Evolutionary conservation across 2,797 vertebrate genomes (phyloP).

Genomic region (Mico argentatus): DNA sequence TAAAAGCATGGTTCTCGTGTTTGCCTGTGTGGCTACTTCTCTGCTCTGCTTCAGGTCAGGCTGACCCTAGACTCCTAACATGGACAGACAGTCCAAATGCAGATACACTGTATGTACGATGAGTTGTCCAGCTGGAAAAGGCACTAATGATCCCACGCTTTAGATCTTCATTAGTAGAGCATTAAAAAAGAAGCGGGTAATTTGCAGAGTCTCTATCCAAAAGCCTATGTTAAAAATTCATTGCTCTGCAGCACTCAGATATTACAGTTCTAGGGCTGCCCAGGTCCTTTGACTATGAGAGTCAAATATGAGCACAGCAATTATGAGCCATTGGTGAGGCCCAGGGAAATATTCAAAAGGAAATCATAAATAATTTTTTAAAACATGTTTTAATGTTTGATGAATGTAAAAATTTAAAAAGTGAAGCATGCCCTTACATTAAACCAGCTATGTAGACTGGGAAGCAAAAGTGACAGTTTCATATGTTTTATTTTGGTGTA

Average conservation of each 20-base stretch:
- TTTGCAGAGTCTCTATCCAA: not conserved
- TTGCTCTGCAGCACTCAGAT: too few species aligned
- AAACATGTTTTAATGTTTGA: not conserved
- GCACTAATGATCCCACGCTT: rapidly evolving
- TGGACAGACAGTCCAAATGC: not conserved
- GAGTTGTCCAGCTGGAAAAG: not conserved
- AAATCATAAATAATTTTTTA: not conserved
- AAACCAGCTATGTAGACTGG: not conserved
- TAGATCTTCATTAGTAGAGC: not conserved
- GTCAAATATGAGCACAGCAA: not conserved
- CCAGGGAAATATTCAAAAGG: too few species aligned
- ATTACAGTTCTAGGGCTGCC: not conserved
- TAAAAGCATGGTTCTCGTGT: rapidly evolving
- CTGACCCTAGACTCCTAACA: not conserved
- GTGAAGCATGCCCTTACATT: not conserved
- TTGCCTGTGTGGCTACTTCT: not conserved
- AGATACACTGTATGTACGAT: not conserved
- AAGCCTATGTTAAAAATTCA: not conserved
- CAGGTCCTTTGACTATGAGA: not conserved
- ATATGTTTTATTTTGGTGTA: not conserved
- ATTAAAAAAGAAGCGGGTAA: too few species aligned
- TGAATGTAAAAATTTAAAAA: not conserved
- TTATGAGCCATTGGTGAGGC: not conserved
- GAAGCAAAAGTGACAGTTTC: not conserved
- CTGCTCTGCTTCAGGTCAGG: not conserved